Percentiles rank a stretch among this genome's conserved stretches.
Conservation (phyloP, 1,140 invertebrate genomes). For the Stenopsyche tienmushanensis region DNA sequence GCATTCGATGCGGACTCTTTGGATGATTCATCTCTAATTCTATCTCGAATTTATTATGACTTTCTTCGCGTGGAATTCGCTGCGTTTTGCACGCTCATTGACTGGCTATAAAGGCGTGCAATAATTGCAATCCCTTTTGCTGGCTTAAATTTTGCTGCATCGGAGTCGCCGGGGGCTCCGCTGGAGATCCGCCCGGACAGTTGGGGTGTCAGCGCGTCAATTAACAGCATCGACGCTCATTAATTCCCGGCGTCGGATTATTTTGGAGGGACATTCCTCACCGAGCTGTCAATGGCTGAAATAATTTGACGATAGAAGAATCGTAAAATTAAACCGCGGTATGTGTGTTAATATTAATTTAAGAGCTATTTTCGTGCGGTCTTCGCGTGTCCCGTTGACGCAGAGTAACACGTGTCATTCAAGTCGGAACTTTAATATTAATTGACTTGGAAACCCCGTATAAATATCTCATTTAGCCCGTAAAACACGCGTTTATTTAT, state of each 20-base stretch:
- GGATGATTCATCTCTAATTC: too few relatives aligned
- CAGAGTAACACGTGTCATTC: conserved; percentile 11
- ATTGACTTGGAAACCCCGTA: neutral
- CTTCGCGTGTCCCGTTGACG: conserved; percentile 14
- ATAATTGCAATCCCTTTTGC: too few relatives aligned
- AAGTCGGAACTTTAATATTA: neutral
- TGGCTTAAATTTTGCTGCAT: too few relatives aligned
- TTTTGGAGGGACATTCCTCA: neutral
- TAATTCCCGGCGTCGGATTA: too few relatives aligned
- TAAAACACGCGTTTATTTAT: too few relatives aligned
- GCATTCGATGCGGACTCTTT: too few relatives aligned
- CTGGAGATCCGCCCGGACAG: neutral
- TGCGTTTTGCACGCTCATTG: too few relatives aligned
- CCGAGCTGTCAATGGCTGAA: conserved; percentile 10
- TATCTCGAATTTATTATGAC: too few relatives aligned
- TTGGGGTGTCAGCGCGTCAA: neutral
- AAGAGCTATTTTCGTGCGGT: conserved; percentile 15
- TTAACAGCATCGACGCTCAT: neutral
- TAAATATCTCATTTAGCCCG: neutral
- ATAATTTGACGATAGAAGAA: conserved; percentile 27
- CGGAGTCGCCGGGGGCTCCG: too few relatives aligned
- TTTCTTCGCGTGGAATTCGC: too few relatives aligned
- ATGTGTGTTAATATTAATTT: conserved; percentile 2
- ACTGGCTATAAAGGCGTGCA: too few relatives aligned
- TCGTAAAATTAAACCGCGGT: conserved; percentile 1